Percentiles rank a stretch among this genome's conserved stretches.
These are phyloP conservation scores for Phymanthus crucifer DNA, from an alignment of 92 coral and sea anemone genomes.

Conservation along the genomic window DNA sequence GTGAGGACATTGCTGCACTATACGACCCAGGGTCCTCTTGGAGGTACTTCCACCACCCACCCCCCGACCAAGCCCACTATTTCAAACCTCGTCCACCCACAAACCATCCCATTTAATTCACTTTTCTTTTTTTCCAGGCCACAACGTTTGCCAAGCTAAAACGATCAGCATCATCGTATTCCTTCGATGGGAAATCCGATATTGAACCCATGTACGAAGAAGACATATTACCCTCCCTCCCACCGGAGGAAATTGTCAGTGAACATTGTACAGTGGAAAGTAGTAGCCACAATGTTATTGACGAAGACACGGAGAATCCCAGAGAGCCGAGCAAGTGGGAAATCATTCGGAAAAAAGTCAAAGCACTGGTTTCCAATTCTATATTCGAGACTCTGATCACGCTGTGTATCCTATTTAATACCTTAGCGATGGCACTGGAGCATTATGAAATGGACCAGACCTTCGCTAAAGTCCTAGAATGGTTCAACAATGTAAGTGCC, in stretches of 20 bases:
- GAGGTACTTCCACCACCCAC: no score
- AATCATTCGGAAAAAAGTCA: constrained; percentile 17
- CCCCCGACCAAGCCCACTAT: no score
- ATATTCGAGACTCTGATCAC: constrained; percentile 90
- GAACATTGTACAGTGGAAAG: constrained; percentile 46
- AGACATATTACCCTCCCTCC: constrained; percentile 56
- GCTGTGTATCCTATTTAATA: constrained; percentile 90
- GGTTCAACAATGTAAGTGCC: constrained; percentile 78
- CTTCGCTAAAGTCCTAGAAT: constrained; percentile 66
- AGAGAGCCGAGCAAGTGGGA: constrained; percentile 42
- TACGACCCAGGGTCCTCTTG: no score
- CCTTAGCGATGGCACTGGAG: constrained; percentile 92
- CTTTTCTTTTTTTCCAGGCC: constrained; percentile 35
- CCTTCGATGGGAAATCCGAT: constrained; percentile 80
- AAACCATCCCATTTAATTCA: no score
- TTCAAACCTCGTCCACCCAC: background rate
- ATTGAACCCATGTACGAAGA: constrained; percentile 86
- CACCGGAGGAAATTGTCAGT: constrained; percentile 55
- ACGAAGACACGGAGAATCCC: constrained; percentile 25
- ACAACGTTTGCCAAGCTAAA: constrained; percentile 68
- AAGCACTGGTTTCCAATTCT: constrained; percentile 61
- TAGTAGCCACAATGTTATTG: constrained; percentile 31
- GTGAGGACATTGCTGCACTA: no score
- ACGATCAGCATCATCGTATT: constrained; percentile 86
- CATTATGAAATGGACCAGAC: constrained; percentile 67